Evolutionary conservation across 1,140 invertebrate species (phyloP).

Genomic region (Anagrus nilaparvatae): DNA sequence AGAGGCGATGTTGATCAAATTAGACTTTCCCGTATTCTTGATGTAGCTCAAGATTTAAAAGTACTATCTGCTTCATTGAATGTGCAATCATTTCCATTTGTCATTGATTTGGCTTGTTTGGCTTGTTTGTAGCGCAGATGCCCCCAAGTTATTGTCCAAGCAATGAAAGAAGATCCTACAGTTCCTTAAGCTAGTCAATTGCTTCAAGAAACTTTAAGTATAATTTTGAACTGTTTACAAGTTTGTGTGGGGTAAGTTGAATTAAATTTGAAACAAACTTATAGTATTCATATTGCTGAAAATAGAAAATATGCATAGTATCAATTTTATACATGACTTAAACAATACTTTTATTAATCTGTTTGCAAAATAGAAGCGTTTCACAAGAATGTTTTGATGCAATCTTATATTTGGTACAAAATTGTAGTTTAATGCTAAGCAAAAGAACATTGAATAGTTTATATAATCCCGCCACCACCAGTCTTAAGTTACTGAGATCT

Average conservation of each 20-base stretch:
- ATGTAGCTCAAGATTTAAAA: conserved; percentile 95
- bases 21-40: conserved; percentile 84
- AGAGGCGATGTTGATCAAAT: conserved; percentile 86
- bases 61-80: conserved; percentile 88
- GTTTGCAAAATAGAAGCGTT: conserved; percentile 52
- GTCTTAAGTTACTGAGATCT: conserved; percentile 57
- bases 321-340: conserved; percentile 4
- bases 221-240: conserved; percentile 80
- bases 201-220: conserved; percentile 79
- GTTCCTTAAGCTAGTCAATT: conserved; percentile 73
- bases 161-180: conserved; percentile 66
- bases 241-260: conserved; percentile 50
- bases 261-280: too few species aligned
- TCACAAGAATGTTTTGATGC: conserved; percentile 76
- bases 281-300: too few species aligned
- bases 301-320: too few species aligned
- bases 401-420: conserved; percentile 72
- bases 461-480: conserved; percentile 50
- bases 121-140: conserved; percentile 82
- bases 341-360: conserved; percentile 5
- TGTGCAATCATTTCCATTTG: conserved; percentile 86
- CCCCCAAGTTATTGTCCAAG: conserved; percentile 67
- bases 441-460: conserved; percentile 51
- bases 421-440: conserved; percentile 69
- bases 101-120: conserved; percentile 94